phyloP scores from a whole-genome alignment of 2,888 invertebrate species.

The Axea sp. region DNA sequence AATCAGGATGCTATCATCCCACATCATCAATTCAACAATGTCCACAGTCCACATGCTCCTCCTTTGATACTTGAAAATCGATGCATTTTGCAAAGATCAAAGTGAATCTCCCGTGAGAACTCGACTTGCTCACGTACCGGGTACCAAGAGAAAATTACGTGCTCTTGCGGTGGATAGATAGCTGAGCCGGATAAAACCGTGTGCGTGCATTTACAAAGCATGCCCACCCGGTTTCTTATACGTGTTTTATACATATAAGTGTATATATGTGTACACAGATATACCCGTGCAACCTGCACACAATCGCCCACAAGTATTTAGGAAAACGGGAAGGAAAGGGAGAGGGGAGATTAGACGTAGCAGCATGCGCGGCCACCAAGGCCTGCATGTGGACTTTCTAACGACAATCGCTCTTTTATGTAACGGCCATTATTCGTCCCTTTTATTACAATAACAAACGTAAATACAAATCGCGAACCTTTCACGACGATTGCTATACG shows the following conservation, averaged over 20 bases:
- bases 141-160: conserved; percentile 45
- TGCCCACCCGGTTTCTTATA: conserved; percentile 26
- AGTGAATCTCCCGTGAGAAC: conserved; percentile 42
- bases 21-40: too few species aligned
- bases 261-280: conserved; percentile 10
- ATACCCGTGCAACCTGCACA: conserved; percentile 33
- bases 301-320: conserved; percentile 58
- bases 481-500: conserved; percentile 57
- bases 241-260: background rate
- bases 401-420: conserved; percentile 74
- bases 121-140: conserved; percentile 12
- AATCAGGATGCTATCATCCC: too few species aligned
- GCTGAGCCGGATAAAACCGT: conserved; percentile 39
- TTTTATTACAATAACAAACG: conserved; percentile 75
- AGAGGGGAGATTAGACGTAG: conserved; percentile 50
- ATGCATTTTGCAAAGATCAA: conserved; percentile 44
- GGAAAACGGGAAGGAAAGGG: conserved; percentile 50
- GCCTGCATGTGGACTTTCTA: conserved; percentile 72
- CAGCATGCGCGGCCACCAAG: conserved; percentile 67
- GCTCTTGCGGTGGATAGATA: conserved; percentile 41
- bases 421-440: conserved; percentile 74
- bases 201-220: conserved; percentile 43
- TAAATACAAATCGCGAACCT: conserved; percentile 60
- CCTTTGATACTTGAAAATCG: conserved; percentile 41
- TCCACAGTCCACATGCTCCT: too few species aligned